A percentile compares a stretch with the other conserved stretches of the same genome.
Conservation (phyloP, 2,888 invertebrate genomes). For the Adela reaumurella region DNA sequence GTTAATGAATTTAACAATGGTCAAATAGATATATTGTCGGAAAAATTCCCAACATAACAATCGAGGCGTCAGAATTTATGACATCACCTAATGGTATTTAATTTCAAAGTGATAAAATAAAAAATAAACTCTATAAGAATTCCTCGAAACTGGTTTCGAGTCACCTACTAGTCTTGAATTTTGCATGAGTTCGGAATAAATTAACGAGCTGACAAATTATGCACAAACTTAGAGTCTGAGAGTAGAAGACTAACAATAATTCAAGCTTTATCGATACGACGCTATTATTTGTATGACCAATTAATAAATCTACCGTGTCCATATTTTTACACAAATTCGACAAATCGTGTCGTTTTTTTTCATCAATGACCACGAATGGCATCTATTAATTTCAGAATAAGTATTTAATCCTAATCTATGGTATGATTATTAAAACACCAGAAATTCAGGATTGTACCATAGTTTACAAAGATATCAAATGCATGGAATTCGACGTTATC, state of each 20-base stretch:
- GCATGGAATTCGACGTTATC: too few relatives aligned
- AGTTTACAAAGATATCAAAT: too few relatives aligned
- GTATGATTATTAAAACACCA: too few relatives aligned
- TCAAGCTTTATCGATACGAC: slow-evolving; percentile 30
- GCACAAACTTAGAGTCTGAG: slow-evolving; percentile 24
- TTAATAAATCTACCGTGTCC: slow-evolving; percentile 1
- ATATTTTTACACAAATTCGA: too few relatives aligned
- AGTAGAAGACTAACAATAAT: slow-evolving; percentile 30
- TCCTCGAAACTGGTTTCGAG: slow-evolving; percentile 37
- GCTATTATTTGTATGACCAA: slow-evolving; percentile 1
- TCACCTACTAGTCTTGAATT: slow-evolving; percentile 35
- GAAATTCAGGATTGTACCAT: too few relatives aligned
- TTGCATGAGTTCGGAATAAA: slow-evolving; percentile 40
- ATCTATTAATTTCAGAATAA: too few relatives aligned
- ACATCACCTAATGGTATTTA: background rate
- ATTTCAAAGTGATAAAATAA: slow-evolving; percentile 25
- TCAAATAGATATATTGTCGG: too few relatives aligned
- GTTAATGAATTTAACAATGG: too few relatives aligned
- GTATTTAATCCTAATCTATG: too few relatives aligned
- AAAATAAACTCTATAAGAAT: slow-evolving; percentile 42
- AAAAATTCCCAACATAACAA: background rate
- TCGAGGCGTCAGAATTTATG: background rate
- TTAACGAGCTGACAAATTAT: slow-evolving; percentile 48
- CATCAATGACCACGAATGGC: too few relatives aligned
- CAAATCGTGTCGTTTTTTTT: too few relatives aligned